Evolutionary conservation across 92 coral and sea anemone genomes (phyloP).

Genomic region (Siderastrea radians): DNA sequence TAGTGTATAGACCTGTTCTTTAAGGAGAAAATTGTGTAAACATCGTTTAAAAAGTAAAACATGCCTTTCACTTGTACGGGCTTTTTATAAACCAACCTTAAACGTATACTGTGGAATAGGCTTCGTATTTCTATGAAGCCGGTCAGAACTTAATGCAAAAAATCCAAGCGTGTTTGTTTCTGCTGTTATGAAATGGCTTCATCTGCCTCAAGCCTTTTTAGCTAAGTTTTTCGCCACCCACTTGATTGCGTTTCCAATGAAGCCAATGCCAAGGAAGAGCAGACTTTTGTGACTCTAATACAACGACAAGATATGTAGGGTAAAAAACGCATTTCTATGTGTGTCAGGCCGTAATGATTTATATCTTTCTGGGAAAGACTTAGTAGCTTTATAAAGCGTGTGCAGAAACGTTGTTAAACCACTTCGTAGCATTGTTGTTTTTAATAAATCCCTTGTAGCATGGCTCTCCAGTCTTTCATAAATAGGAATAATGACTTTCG

Average conservation of each 20-base stretch:
- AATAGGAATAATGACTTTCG: neutral
- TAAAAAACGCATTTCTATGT: conserved; percentile 14
- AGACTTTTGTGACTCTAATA: neutral
- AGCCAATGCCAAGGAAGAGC: neutral
- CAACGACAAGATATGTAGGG: neutral
- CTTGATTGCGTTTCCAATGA: neutral
- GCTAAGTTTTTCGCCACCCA: neutral
- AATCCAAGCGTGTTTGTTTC: too few relatives aligned
- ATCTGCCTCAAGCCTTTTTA: neutral
- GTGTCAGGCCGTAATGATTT: conserved; percentile 20
- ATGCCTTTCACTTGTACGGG: too few relatives aligned
- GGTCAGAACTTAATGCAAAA: too few relatives aligned
- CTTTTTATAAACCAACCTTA: too few relatives aligned
- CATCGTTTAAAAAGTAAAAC: too few relatives aligned
- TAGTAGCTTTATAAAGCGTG: conserved; percentile 70
- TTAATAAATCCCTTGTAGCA: conserved; percentile 11
- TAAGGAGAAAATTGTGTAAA: too few relatives aligned
- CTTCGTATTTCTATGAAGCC: too few relatives aligned
- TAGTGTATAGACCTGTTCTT: too few relatives aligned
- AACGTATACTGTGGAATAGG: too few relatives aligned
- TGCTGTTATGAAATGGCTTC: too few relatives aligned
- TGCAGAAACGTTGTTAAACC: conserved; percentile 8
- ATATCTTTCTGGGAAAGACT: conserved; percentile 78
- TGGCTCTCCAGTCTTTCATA: neutral
- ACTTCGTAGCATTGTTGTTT: neutral